Evolutionary conservation across 1,140 invertebrate genomes (phyloP).

Genomic region (Cardiocondyla obscurior): DNA sequence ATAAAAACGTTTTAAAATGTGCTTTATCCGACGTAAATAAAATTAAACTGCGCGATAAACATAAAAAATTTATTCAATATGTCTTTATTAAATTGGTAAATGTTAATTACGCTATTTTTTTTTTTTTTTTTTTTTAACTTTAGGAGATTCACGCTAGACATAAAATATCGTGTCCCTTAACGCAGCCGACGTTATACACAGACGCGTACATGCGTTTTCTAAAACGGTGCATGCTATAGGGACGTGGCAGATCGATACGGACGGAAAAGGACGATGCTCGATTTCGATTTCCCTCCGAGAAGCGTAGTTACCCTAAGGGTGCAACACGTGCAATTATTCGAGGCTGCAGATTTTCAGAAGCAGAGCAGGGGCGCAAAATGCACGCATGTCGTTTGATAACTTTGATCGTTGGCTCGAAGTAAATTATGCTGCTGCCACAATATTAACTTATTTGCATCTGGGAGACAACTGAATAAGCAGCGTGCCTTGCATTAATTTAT

Average conservation of each 20-base stretch:
- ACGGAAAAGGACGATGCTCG: slow-evolving; percentile 49
- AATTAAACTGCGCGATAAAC: neutral
- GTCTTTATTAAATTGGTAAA: neutral
- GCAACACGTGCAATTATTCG: slow-evolving; percentile 48
- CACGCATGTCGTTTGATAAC: neutral
- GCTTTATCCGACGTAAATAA: too few relatives aligned
- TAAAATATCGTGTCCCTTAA: neutral
- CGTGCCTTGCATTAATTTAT: neutral
- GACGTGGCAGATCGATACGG: slow-evolving; percentile 36
- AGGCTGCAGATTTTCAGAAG: slow-evolving; percentile 40
- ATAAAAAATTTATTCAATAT: neutral
- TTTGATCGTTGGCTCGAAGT: slow-evolving; percentile 37
- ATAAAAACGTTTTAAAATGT: neutral
- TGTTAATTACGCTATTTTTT: slow-evolving; percentile 1
- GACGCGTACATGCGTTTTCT: slow-evolving; percentile 20
- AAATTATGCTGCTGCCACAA: neutral
- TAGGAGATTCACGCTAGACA: neutral
- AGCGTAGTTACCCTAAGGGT: slow-evolving; percentile 25
- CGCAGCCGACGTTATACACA: neutral
- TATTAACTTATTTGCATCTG: slow-evolving; percentile 20
- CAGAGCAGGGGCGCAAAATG: slow-evolving; percentile 1
- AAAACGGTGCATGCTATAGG: slow-evolving; percentile 29
- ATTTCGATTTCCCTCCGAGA: slow-evolving; percentile 52
- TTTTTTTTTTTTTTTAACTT: neutral
- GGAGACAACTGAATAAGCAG: neutral